Evolutionary conservation across 2,113 vertebrate genomes (phyloP).

Genomic region (Morone chrysops): DNA sequence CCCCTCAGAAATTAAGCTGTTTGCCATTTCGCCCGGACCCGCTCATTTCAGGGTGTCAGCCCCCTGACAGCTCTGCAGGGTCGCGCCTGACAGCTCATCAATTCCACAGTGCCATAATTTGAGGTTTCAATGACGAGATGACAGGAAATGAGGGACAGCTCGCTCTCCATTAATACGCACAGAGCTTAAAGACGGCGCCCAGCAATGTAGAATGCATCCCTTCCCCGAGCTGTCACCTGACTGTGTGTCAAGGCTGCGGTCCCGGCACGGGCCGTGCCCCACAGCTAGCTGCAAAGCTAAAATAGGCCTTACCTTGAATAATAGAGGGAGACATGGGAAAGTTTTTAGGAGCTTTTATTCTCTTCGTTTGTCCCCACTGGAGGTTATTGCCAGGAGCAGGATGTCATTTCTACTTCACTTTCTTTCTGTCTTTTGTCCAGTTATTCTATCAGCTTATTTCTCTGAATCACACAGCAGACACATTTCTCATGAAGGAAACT

Average conservation of each 20-base stretch:
- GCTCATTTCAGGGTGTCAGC: slow-evolving; percentile 48
- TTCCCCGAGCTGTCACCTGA: slow-evolving; percentile 9
- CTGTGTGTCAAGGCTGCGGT: slow-evolving; percentile 3
- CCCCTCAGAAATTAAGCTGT: slow-evolving; percentile 41
- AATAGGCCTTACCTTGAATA: slow-evolving; percentile 46
- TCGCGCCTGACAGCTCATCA: slow-evolving; percentile 57
- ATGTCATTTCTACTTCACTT: accelerated
- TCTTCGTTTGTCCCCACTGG: not conserved
- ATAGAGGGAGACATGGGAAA: slow-evolving; percentile 33
- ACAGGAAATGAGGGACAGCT: slow-evolving; percentile 37
- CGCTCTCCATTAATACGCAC: not conserved
- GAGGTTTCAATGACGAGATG: slow-evolving; percentile 54
- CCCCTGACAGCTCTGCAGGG: slow-evolving; percentile 26
- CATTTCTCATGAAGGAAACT: not conserved
- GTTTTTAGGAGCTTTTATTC: slow-evolving; percentile 26
- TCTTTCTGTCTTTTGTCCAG: not conserved
- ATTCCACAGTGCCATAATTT: slow-evolving; percentile 34
- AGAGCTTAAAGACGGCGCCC: not conserved
- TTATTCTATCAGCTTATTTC: not conserved
- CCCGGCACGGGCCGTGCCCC: not conserved
- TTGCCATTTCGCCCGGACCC: slow-evolving; percentile 19
- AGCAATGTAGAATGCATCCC: not conserved
- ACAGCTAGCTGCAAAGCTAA: not conserved
- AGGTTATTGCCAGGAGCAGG: not conserved
- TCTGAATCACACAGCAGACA: not conserved